Conservation (phyloP, 2,113 vertebrate species). For the Cacatua alba region DNA sequence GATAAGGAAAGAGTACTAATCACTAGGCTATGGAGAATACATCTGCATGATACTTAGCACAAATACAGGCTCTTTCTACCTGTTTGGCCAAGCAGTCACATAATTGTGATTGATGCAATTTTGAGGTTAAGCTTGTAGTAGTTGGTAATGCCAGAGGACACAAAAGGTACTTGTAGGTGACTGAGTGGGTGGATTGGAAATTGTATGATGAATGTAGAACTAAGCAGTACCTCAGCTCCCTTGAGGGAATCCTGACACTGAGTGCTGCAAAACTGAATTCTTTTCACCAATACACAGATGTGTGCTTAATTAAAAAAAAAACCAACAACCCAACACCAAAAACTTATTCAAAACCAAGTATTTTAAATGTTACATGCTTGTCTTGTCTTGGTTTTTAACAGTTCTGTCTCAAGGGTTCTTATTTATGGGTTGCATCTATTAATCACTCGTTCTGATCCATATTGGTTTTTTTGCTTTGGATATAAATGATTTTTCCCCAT, state of each 20-base stretch:
- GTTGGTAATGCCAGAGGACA: background rate
- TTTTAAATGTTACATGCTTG: background rate
- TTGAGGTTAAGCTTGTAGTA: background rate
- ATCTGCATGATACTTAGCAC: background rate
- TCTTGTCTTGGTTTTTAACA: background rate
- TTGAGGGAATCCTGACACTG: background rate
- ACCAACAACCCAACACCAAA: background rate
- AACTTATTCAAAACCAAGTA: background rate
- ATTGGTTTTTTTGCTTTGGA: background rate
- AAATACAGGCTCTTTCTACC: background rate
- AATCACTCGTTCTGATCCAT: background rate
- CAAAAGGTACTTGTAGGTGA: background rate
- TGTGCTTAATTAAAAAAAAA: background rate
- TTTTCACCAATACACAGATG: background rate
- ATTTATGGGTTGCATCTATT: background rate
- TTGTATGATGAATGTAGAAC: background rate
- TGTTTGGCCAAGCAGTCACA: background rate
- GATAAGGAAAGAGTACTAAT: background rate
- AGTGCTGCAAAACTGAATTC: background rate
- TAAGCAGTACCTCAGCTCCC: background rate
- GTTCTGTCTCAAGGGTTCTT: background rate
- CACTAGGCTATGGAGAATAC: background rate
- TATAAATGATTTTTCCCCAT: background rate
- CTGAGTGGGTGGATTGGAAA: background rate
- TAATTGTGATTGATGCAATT: background rate